These are phyloP conservation scores for Mimas tiliae DNA, from an alignment of 2,888 invertebrate species.

Conservation along the genomic window DNA sequence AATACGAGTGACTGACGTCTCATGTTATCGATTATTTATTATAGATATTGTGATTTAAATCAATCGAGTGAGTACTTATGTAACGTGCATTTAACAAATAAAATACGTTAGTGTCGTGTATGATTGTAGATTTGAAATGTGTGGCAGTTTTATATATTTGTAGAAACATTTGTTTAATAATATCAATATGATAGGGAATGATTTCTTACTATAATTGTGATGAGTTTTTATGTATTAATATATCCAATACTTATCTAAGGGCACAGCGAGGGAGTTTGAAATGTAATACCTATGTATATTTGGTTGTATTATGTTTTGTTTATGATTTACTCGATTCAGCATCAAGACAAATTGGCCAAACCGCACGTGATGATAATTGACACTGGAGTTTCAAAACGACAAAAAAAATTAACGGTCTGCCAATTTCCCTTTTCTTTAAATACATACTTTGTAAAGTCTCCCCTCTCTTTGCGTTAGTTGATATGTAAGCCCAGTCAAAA, in stretches of 20 bases:
- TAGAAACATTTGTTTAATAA: neutral
- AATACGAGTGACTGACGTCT: neutral
- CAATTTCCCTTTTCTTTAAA: neutral
- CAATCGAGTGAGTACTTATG: conserved; percentile 21
- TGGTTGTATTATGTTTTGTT: neutral
- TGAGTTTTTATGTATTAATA: neutral
- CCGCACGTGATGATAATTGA: neutral
- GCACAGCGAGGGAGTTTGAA: too few species aligned
- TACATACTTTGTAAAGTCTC: too few species aligned
- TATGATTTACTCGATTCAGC: neutral
- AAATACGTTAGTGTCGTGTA: neutral
- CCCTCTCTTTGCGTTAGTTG: neutral
- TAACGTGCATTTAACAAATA: conserved; percentile 17
- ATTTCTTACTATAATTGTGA: neutral
- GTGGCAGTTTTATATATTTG: conserved; percentile 11
- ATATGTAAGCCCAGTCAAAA: neutral
- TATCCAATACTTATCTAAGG: neutral
- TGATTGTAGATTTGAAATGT: conserved; percentile 10
- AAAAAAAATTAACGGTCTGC: too few species aligned
- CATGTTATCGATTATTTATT: neutral
- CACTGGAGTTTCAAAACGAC: neutral
- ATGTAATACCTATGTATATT: too few species aligned
- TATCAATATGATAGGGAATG: neutral
- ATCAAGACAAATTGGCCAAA: neutral
- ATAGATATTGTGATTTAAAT: conserved; percentile 16